Evolutionary conservation across 2,888 invertebrate genomes (phyloP).

Genomic region (Trimorus sp.): DNA sequence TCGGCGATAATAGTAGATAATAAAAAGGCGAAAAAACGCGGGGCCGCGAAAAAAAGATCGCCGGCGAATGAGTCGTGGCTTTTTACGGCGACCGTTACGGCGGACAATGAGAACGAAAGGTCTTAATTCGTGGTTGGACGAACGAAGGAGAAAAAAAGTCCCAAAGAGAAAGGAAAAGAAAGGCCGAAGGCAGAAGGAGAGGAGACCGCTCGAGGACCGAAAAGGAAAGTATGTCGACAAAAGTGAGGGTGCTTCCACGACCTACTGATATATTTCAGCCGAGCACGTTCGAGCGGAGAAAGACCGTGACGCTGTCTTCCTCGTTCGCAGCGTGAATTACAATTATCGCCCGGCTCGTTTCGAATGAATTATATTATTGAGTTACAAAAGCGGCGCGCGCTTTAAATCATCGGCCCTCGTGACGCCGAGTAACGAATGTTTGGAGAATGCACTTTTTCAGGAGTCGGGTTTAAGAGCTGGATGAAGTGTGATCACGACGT

Average conservation of each 20-base stretch:
- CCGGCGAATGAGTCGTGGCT: conserved; percentile 13
- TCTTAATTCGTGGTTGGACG: conserved; percentile 37
- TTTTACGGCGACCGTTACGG: conserved; percentile 35
- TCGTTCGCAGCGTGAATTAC: conserved; percentile 54
- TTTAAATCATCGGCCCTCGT: background rate
- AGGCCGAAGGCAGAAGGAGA: conserved; percentile 58
- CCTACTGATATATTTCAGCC: conserved; percentile 77
- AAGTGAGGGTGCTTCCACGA: conserved; percentile 75
- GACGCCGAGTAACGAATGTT: background rate
- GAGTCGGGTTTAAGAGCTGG: background rate
- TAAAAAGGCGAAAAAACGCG: background rate
- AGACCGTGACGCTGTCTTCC: conserved; percentile 51
- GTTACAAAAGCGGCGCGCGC: conserved; percentile 11
- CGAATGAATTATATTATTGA: conserved; percentile 25
- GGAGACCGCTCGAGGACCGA: conserved; percentile 63
- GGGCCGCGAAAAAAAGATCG: conserved; percentile 16
- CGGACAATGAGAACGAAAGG: conserved; percentile 51
- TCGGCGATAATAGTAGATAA: too few relatives aligned
- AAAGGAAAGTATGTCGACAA: conserved; percentile 75
- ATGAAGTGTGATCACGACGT: too few relatives aligned
- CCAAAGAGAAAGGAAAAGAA: conserved; percentile 68
- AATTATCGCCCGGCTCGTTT: conserved; percentile 33
- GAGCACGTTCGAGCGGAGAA: conserved; percentile 60
- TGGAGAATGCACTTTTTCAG: background rate
- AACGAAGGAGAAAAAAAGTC: conserved; percentile 54